These are phyloP conservation scores for Scolopax mira DNA, from an alignment of 2,113 vertebrate genomes.

Conservation along the genomic window DNA sequence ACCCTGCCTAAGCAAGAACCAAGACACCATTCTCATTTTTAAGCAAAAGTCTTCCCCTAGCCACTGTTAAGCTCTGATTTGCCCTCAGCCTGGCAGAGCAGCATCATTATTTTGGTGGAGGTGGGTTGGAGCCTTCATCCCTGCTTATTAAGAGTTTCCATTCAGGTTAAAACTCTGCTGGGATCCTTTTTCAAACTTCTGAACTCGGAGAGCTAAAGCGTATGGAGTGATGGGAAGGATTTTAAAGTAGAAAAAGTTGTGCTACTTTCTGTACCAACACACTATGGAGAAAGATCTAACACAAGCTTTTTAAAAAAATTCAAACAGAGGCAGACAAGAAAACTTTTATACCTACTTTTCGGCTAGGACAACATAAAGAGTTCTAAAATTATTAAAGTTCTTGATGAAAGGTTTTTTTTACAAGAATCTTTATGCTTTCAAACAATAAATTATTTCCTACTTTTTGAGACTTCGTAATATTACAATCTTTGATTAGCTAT, in stretches of 20 bases:
- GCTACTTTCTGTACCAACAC: constrained; percentile 49
- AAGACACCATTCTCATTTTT: background rate
- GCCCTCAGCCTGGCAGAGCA: background rate
- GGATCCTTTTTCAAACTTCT: constrained; percentile 52
- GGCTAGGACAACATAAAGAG: constrained; percentile 31
- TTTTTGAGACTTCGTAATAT: constrained; percentile 72
- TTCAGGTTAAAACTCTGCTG: constrained; percentile 57
- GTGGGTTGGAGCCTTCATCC: constrained; percentile 29
- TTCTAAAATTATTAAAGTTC: constrained; percentile 53
- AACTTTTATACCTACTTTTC: constrained; percentile 65
- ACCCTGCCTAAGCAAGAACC: constrained; percentile 1
- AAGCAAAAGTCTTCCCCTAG: constrained; percentile 34
- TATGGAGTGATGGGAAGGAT: background rate
- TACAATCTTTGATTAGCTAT: constrained; percentile 64
- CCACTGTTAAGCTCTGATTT: constrained; percentile 1
- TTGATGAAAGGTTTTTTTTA: constrained; percentile 58
- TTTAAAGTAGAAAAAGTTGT: constrained; percentile 31
- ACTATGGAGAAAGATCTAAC: background rate
- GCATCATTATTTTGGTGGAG: background rate
- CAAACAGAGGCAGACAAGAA: constrained; percentile 36
- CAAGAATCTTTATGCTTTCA: constrained; percentile 76
- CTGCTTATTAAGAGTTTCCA: constrained; percentile 44
- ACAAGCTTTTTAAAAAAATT: constrained; percentile 52
- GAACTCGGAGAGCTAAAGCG: constrained; percentile 2
- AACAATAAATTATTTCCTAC: constrained; percentile 76